Conservation (phyloP, 1,140 invertebrate species). For the Zophobas atratus region DNA sequence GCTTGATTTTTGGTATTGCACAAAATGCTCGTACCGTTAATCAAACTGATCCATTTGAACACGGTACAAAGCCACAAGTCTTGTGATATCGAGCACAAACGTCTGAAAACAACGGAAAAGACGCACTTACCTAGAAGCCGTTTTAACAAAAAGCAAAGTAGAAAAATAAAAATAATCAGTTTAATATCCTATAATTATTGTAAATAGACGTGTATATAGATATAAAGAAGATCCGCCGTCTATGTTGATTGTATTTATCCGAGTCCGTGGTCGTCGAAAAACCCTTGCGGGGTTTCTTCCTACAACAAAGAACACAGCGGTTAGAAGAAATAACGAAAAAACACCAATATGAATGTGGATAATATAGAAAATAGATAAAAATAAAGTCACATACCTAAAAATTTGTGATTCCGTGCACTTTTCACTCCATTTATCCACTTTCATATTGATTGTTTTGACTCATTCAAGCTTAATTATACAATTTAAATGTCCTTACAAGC, state of each 20-base stretch:
- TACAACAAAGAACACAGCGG: conserved; percentile 75
- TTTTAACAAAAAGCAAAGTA: too few species aligned
- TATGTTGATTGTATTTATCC: conserved; percentile 76
- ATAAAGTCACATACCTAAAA: conserved; percentile 31
- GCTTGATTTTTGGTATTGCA: too few species aligned
- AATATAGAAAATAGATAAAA: conserved; percentile 45
- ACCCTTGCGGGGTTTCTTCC: conserved; percentile 98
- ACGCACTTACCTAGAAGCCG: too few species aligned
- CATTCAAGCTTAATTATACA: conserved; percentile 22
- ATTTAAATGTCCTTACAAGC: neutral
- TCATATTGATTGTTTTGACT: conserved; percentile 51
- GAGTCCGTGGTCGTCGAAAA: conserved; percentile 98
- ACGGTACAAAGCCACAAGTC: too few species aligned
- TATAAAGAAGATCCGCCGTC: neutral
- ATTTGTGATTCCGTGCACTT: conserved; percentile 50
- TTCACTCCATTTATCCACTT: conserved; percentile 54
- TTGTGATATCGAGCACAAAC: too few species aligned
- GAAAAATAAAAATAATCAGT: too few species aligned
- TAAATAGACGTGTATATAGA: neutral
- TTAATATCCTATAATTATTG: neutral
- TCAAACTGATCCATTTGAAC: too few species aligned
- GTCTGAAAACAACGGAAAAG: too few species aligned
- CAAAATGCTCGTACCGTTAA: too few species aligned
- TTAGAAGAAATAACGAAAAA: conserved; percentile 12
- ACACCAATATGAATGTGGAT: conserved; percentile 56